Conservation (phyloP, 2,888 invertebrate genomes). For the Epinotia bilunana region DNA sequence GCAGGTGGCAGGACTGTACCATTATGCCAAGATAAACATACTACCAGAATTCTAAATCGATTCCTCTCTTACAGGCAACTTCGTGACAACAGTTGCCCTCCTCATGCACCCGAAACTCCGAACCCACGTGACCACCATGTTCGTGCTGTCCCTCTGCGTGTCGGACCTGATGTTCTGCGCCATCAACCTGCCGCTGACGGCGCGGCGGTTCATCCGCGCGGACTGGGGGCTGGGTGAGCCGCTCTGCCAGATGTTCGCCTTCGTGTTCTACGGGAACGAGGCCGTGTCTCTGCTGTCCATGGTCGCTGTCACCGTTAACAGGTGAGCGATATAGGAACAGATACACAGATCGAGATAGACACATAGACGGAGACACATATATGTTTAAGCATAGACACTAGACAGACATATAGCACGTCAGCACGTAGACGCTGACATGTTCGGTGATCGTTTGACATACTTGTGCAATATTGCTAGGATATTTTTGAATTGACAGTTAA, state of each 20-base stretch:
- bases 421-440: too few relatives aligned
- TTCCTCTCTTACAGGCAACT: slow-evolving; percentile 88
- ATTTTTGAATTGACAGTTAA: too few relatives aligned
- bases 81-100: slow-evolving; percentile 91
- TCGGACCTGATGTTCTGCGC: slow-evolving; percentile 94
- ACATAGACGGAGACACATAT: too few relatives aligned
- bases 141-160: slow-evolving; percentile 93
- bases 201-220: slow-evolving; percentile 91
- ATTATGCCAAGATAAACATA: neutral
- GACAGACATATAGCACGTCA: too few relatives aligned
- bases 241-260: slow-evolving; percentile 93
- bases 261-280: slow-evolving; percentile 95
- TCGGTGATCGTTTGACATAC: too few relatives aligned
- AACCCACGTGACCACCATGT: slow-evolving; percentile 93
- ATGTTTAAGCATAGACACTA: too few relatives aligned
- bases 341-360: too few relatives aligned
- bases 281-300: slow-evolving; percentile 94
- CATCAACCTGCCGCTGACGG: slow-evolving; percentile 93
- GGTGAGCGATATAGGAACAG: slow-evolving; percentile 76
- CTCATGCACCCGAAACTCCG: slow-evolving; percentile 91
- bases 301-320: slow-evolving; percentile 95
- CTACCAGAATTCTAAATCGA: neutral
- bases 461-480: too few relatives aligned
- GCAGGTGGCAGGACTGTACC: too few relatives aligned
- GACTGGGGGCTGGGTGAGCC: slow-evolving; percentile 91